phyloP scores from a whole-genome alignment of 2,113 vertebrate genomes.

The Diadophis punctatus region DNA sequence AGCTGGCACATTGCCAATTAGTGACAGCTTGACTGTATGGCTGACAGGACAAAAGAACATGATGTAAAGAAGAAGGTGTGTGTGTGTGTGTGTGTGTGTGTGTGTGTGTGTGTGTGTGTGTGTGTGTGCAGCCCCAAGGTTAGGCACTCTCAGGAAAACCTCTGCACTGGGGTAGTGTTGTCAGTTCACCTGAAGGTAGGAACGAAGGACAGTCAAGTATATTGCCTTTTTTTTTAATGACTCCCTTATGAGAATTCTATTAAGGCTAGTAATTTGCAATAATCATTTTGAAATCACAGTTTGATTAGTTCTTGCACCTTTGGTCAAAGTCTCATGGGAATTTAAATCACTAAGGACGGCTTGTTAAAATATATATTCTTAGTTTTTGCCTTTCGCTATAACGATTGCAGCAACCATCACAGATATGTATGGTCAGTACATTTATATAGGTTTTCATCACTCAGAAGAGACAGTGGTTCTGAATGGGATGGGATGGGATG shows the following conservation, averaged over 20 bases:
- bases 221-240: conserved; percentile 45
- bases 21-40: not conserved
- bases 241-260: conserved; percentile 63
- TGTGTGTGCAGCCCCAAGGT: not conserved
- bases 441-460: not conserved
- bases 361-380: not conserved
- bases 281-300: conserved; percentile 72
- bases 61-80: not conserved
- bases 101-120: not conserved
- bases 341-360: conserved; percentile 38
- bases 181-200: accelerated
- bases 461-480: not conserved
- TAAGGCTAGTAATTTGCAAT: conserved; percentile 67
- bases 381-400: conserved; percentile 25
- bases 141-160: not conserved
- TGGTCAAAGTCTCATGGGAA: conserved; percentile 57
- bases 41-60: not conserved
- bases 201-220: conserved; percentile 16
- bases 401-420: not conserved
- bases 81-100: not conserved
- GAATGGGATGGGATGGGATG: no score
- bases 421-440: accelerated
- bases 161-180: accelerated
- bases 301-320: conserved; percentile 73
- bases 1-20: not conserved